These are phyloP conservation scores for Listronotus oregonensis DNA, from an alignment of 1,140 invertebrate genomes.

Conservation along the genomic window DNA sequence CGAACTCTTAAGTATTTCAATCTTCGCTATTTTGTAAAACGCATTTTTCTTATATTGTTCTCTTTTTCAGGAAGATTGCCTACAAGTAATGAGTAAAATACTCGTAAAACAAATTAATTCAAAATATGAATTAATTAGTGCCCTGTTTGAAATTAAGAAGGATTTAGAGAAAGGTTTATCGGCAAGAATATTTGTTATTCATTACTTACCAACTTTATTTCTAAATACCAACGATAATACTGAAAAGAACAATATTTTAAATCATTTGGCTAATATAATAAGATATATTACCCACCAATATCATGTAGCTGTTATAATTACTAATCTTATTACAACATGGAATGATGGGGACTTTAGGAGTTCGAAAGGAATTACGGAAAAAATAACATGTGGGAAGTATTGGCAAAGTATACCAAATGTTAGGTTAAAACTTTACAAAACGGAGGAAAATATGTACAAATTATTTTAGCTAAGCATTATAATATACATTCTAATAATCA, in stretches of 20 bases:
- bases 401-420: constrained; percentile 59
- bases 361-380: constrained; percentile 34
- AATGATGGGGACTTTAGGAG: constrained; percentile 56
- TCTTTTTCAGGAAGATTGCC: constrained; percentile 34
- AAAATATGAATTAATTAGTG: constrained; percentile 59
- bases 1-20: no score
- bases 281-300: constrained; percentile 61
- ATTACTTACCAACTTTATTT: constrained; percentile 65
- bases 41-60: no score
- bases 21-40: no score
- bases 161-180: constrained; percentile 48
- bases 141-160: constrained; percentile 58
- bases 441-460: no score
- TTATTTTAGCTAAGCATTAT: no score
- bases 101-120: constrained; percentile 39
- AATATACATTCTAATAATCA: no score
- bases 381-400: constrained; percentile 56
- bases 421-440: constrained; percentile 41
- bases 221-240: constrained; percentile 48
- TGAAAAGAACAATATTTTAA: constrained; percentile 56
- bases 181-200: constrained; percentile 63
- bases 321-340: constrained; percentile 66
- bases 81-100: constrained; percentile 29
- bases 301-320: constrained; percentile 60
- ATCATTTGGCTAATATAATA: constrained; percentile 61